phyloP scores from a whole-genome alignment of 2,797 vertebrate genomes.

The Spatula clypeata region DNA sequence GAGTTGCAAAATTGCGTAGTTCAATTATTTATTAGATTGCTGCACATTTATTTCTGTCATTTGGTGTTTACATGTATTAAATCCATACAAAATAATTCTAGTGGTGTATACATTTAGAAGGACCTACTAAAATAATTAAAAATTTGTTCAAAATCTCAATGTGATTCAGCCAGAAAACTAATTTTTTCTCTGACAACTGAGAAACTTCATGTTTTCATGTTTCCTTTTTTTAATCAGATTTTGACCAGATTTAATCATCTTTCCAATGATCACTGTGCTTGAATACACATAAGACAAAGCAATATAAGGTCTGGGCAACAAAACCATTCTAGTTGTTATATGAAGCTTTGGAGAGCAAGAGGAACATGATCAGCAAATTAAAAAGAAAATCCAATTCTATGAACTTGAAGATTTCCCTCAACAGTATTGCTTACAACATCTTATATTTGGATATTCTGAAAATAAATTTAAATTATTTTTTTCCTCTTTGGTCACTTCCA shows the following conservation, averaged over 20 bases:
- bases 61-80: background rate
- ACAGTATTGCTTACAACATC: background rate
- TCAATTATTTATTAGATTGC: background rate
- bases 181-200: background rate
- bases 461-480: background rate
- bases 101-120: background rate
- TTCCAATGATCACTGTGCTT: background rate
- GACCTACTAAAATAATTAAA: background rate
- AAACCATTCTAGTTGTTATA: background rate
- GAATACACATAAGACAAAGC: background rate
- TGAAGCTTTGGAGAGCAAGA: background rate
- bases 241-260: background rate
- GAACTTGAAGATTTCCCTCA: background rate
- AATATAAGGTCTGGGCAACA: background rate
- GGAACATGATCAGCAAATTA: background rate
- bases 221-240: background rate
- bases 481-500: background rate
- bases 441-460: background rate
- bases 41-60: background rate
- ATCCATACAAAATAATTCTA: background rate
- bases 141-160: background rate
- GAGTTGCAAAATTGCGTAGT: background rate
- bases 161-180: background rate
- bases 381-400: background rate
- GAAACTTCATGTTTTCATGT: background rate